Conservation (phyloP, 2,113 vertebrate species). For the Hippocampus comes region DNA sequence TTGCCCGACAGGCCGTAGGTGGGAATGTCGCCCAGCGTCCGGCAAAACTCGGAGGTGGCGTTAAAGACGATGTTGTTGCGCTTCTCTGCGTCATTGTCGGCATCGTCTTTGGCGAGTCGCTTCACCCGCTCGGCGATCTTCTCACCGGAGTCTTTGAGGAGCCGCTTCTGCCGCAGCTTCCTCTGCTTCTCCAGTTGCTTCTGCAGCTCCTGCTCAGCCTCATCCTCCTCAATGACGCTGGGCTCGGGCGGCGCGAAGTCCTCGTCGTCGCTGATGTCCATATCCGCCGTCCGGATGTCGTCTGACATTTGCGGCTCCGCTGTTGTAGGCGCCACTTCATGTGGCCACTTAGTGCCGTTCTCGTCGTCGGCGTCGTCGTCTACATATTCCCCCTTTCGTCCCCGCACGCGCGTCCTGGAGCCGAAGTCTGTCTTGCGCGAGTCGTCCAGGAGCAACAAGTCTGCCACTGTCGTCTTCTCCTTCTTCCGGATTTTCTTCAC, state of each 20-base stretch:
- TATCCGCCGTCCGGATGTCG: slow-evolving; percentile 80
- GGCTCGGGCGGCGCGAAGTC: slow-evolving; percentile 59
- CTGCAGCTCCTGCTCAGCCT: slow-evolving; percentile 83
- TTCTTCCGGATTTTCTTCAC: slow-evolving; percentile 86
- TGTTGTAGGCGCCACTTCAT: slow-evolving; percentile 9
- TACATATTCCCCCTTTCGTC: slow-evolving; percentile 46
- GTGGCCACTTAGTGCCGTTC: neutral
- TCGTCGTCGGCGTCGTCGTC: slow-evolving; percentile 25
- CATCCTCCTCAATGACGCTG: slow-evolving; percentile 79
- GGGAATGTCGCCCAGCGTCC: slow-evolving; percentile 87
- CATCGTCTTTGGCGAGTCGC: neutral
- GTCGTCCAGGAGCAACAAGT: slow-evolving; percentile 67
- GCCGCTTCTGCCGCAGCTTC: slow-evolving; percentile 78
- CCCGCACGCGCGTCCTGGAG: slow-evolving; percentile 80
- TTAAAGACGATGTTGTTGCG: slow-evolving; percentile 86
- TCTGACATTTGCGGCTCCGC: slow-evolving; percentile 65
- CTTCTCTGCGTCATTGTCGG: slow-evolving; percentile 74
- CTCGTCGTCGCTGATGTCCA: slow-evolving; percentile 86
- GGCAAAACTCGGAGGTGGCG: slow-evolving; percentile 88
- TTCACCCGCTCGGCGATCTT: slow-evolving; percentile 70
- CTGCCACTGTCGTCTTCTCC: slow-evolving; percentile 61
- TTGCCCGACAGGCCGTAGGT: slow-evolving; percentile 89
- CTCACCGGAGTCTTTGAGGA: slow-evolving; percentile 78
- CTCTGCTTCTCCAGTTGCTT: slow-evolving; percentile 89
- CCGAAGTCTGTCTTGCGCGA: slow-evolving; percentile 79